Conservation (phyloP, 2,797 vertebrate species). For the Vireo griseus region DNA sequence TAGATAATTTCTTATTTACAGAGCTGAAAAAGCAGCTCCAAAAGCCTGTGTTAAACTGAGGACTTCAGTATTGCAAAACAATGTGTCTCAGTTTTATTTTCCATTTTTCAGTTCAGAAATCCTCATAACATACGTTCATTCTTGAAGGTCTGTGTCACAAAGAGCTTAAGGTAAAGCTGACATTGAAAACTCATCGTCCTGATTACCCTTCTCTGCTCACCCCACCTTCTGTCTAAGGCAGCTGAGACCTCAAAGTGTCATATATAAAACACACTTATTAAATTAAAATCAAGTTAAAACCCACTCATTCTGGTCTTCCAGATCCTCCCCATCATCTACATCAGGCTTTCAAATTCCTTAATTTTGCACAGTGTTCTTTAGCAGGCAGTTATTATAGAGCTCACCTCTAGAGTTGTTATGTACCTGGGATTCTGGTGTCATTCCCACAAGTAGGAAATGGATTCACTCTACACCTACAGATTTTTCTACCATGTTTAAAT, state of each 20-base stretch:
- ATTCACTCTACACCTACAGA: neutral
- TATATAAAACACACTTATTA: slow-evolving; percentile 40
- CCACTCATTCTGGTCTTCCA: slow-evolving; percentile 25
- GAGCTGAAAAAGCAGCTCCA: slow-evolving; percentile 14
- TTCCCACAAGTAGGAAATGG: neutral
- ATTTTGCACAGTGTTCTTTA: slow-evolving; percentile 32
- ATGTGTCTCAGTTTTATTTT: neutral
- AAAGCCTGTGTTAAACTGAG: neutral
- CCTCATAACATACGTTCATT: neutral
- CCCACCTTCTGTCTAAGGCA: neutral
- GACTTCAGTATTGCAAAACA: neutral
- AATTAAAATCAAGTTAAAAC: slow-evolving; percentile 55
- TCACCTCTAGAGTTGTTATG: neutral
- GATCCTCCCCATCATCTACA: neutral
- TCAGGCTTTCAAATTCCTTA: neutral
- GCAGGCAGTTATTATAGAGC: neutral
- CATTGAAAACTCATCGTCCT: neutral
- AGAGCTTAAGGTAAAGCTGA: neutral
- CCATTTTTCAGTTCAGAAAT: neutral
- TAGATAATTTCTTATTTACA: slow-evolving; percentile 51
- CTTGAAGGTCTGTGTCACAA: neutral
- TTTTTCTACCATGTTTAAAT: neutral
- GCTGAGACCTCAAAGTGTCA: neutral
- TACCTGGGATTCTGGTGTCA: neutral
- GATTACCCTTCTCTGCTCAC: neutral